Percentiles rank a stretch among this genome's conserved stretches.
Evolutionary conservation across 1,140 invertebrate genomes (phyloP).

Genomic region (Conopomorpha cramerella): DNA sequence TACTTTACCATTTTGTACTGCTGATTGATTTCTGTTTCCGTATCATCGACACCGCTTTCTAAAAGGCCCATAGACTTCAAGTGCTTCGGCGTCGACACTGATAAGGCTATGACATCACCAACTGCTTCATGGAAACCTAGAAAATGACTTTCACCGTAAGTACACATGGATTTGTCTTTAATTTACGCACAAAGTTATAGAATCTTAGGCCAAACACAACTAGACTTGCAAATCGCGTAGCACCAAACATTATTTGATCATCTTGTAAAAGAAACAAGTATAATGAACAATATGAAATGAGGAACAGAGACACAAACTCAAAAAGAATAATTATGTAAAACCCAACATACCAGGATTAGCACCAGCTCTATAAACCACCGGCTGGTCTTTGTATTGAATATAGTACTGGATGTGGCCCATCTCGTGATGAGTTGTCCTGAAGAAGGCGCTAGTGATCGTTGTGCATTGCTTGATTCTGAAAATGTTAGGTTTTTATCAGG

Average conservation of each 20-base stretch:
- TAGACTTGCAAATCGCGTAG: no score
- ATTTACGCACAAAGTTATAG: no score
- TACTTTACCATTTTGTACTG: constrained; percentile 66
- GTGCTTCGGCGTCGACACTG: constrained; percentile 79
- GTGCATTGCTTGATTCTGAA: constrained; percentile 82
- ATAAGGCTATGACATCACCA: constrained; percentile 85
- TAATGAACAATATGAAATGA: no score
- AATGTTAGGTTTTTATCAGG: no score
- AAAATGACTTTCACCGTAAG: no score
- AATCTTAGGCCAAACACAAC: no score
- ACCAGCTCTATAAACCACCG: constrained; percentile 65
- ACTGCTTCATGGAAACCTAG: constrained; percentile 90
- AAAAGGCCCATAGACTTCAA: constrained; percentile 76
- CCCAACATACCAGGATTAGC: constrained; percentile 69
- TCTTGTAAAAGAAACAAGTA: no score
- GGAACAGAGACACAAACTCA: no score
- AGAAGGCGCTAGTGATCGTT: constrained; percentile 67
- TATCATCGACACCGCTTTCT: constrained; percentile 63
- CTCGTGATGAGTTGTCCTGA: constrained; percentile 77
- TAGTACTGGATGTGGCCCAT: constrained; percentile 78
- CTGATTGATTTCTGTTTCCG: constrained; percentile 77
- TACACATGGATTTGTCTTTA: no score
- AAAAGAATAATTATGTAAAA: neutral
- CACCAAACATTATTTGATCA: no score
- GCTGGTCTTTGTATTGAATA: constrained; percentile 70